These are phyloP conservation scores for Watsonalla binaria DNA, from an alignment of 2,888 invertebrate genomes.

Conservation along the genomic window DNA sequence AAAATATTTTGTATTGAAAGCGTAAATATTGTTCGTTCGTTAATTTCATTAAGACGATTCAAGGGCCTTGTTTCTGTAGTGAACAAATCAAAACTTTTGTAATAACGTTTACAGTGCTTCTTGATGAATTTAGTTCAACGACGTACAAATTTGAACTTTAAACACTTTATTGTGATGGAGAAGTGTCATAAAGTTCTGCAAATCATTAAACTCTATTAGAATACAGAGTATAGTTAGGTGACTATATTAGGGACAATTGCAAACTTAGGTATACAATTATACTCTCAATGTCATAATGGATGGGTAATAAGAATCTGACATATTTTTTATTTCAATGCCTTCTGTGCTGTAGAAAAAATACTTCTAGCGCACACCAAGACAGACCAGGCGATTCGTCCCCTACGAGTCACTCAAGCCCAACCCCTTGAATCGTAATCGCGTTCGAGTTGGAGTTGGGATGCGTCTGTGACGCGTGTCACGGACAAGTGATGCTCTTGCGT, in stretches of 20 bases:
- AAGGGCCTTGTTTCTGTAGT: conserved; percentile 23
- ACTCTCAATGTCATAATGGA: no score
- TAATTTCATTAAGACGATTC: conserved; percentile 27
- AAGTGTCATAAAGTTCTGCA: background rate
- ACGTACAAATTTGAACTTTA: background rate
- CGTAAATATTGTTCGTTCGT: conserved; percentile 26
- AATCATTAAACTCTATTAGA: no score
- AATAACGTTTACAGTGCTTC: conserved; percentile 11
- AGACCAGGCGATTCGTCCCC: no score
- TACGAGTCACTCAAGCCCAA: conserved; percentile 6
- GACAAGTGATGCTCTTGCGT: conserved; percentile 13
- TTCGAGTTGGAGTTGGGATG: conserved; percentile 17
- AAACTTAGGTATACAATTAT: no score
- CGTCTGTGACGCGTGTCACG: conserved; percentile 11
- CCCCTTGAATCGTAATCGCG: conserved; percentile 18
- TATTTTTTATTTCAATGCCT: no score
- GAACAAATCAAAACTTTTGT: conserved; percentile 21
- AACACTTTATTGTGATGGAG: background rate
- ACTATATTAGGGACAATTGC: no score
- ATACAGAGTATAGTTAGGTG: no score
- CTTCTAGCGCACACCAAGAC: background rate
- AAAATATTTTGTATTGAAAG: conserved; percentile 2
- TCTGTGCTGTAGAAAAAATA: background rate
- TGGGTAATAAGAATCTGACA: no score
- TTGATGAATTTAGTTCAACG: background rate